Percentiles rank a stretch among this genome's conserved stretches.
phyloP scores from a whole-genome alignment of 2,888 invertebrate species.

The Chrysina gloriosa region DNA sequence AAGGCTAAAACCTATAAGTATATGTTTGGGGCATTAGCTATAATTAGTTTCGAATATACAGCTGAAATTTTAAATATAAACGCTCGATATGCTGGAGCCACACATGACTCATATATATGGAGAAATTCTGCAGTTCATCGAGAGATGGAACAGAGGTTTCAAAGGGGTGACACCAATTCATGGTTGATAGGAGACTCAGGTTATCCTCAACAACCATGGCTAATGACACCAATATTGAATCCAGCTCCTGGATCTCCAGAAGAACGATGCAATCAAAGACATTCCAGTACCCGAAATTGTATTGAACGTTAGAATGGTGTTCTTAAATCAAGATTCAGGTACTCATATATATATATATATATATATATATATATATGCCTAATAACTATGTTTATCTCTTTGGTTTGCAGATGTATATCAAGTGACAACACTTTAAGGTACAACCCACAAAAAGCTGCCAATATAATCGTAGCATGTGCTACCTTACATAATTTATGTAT shows the following conservation, averaged over 20 bases:
- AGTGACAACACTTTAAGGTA: background rate
- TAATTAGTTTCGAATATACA: too few relatives aligned
- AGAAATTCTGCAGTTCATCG: background rate
- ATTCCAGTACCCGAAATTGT: constrained; percentile 23
- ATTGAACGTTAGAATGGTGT: constrained; percentile 35
- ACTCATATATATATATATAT: too few relatives aligned
- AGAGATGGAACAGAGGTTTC: background rate
- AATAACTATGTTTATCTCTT: too few relatives aligned
- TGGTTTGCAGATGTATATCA: too few relatives aligned
- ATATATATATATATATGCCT: too few relatives aligned
- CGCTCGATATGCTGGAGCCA: too few relatives aligned
- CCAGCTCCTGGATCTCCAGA: constrained; percentile 16
- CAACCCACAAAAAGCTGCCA: background rate
- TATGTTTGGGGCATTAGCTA: too few relatives aligned
- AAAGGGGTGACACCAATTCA: background rate
- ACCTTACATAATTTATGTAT: background rate
- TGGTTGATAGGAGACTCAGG: constrained; percentile 36
- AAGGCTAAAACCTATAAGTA: too few relatives aligned
- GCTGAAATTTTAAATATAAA: too few relatives aligned
- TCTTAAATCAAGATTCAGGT: constrained; percentile 30
- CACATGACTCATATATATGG: too few relatives aligned
- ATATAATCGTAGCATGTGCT: background rate
- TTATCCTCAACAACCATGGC: constrained; percentile 34
- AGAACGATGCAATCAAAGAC: constrained; percentile 10
- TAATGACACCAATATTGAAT: constrained; percentile 35